Evolutionary conservation across 2,888 invertebrate species (phyloP).

Genomic region (Dione juno): DNA sequence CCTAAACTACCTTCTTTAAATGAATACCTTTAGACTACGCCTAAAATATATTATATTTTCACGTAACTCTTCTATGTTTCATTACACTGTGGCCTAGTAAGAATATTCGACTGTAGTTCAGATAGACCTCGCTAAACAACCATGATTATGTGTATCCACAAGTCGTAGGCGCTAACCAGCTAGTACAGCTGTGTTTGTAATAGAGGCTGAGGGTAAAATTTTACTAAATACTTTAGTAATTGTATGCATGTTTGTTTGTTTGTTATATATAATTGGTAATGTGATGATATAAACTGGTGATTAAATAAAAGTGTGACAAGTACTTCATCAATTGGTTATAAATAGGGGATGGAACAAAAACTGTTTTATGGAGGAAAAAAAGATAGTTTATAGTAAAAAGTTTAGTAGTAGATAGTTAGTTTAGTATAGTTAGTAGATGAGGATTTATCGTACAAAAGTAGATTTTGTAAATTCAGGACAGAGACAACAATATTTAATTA

Average conservation of each 20-base stretch:
- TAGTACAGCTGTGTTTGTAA: conserved; percentile 61
- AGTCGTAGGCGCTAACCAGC: conserved; percentile 71
- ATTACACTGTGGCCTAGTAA: conserved; percentile 20
- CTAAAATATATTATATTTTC: not conserved
- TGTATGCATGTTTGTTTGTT: not conserved
- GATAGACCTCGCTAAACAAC: conserved; percentile 3
- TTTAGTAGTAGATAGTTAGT: no score
- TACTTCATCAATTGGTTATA: no score
- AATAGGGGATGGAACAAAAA: no score
- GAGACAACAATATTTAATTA: no score
- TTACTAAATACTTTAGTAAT: conserved; percentile 12
- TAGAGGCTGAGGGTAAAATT: conserved; percentile 26
- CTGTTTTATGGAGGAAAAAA: no score
- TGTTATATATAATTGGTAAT: conserved; percentile 11
- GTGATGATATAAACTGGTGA: not conserved
- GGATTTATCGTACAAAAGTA: no score
- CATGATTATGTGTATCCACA: conserved; percentile 47
- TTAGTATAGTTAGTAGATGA: no score
- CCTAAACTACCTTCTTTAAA: no score
- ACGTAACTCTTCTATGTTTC: not conserved
- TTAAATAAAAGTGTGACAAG: not conserved
- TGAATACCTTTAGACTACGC: not conserved
- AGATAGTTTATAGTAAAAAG: no score
- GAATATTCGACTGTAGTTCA: conserved; percentile 8
- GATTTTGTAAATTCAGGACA: no score